Evolutionary conservation across 2,797 vertebrate genomes (phyloP).

Genomic region (Falco biarmicus): DNA sequence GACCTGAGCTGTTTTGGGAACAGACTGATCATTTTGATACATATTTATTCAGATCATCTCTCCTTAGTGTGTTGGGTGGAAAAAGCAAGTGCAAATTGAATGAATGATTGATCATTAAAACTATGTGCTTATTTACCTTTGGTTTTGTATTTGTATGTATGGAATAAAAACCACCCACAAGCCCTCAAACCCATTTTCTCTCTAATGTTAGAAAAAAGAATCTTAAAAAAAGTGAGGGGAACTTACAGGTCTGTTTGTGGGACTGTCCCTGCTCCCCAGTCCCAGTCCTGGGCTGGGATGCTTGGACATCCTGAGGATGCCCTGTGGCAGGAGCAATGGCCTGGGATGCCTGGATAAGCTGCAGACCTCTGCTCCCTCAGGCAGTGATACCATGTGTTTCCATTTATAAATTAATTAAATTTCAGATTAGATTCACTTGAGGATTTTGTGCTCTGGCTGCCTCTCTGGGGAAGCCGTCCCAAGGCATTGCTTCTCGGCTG

Average conservation of each 20-base stretch:
- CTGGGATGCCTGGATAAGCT: neutral
- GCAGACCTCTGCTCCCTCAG: neutral
- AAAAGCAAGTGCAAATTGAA: neutral
- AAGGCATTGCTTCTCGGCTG: neutral
- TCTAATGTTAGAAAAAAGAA: neutral
- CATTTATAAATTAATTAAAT: neutral
- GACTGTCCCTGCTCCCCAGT: neutral
- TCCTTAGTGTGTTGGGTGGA: neutral
- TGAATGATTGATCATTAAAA: neutral
- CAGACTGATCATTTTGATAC: neutral
- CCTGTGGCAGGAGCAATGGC: rapidly evolving
- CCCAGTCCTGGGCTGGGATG: rapidly evolving
- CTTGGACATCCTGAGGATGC: neutral
- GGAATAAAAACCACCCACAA: neutral
- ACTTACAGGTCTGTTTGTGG: neutral
- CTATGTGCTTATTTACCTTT: neutral
- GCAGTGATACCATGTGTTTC: neutral
- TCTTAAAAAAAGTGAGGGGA: rapidly evolving
- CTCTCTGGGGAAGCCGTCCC: neutral
- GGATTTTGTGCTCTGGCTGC: neutral
- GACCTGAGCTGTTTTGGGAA: neutral
- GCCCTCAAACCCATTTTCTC: neutral
- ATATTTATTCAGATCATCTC: neutral
- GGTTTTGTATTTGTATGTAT: neutral
- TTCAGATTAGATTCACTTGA: neutral